Percentiles rank a stretch among this genome's conserved stretches.
These are phyloP conservation scores for Hesperophylax magnus DNA, from an alignment of 1,140 invertebrate species.

Conservation along the genomic window DNA sequence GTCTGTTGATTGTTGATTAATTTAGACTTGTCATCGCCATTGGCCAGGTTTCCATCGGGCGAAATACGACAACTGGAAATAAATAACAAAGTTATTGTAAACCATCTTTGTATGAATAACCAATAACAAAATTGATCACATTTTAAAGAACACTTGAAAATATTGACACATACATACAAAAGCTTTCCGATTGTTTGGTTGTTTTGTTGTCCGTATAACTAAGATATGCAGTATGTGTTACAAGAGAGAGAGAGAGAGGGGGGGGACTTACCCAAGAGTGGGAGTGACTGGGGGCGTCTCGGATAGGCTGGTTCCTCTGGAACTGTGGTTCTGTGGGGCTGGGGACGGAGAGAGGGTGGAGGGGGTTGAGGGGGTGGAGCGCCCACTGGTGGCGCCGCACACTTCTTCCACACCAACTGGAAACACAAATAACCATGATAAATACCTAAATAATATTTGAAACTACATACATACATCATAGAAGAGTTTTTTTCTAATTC, in stretches of 20 bases:
- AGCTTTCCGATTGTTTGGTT: too few relatives aligned
- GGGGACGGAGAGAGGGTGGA: slow-evolving; percentile 68
- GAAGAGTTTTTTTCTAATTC: too few relatives aligned
- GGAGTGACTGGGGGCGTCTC: slow-evolving; percentile 66
- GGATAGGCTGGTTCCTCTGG: slow-evolving; percentile 66
- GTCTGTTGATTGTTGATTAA: slow-evolving; percentile 84
- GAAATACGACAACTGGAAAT: slow-evolving; percentile 68
- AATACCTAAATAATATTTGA: too few relatives aligned
- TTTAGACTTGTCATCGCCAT: slow-evolving; percentile 79
- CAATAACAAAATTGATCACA: too few relatives aligned
- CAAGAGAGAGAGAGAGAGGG: too few relatives aligned
- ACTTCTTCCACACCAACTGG: slow-evolving; percentile 42
- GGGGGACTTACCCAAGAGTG: slow-evolving; percentile 63
- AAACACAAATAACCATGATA: background rate
- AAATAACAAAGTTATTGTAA: background rate
- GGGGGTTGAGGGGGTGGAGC: slow-evolving; percentile 67
- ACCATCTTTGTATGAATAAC: background rate
- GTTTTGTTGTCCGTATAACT: too few relatives aligned
- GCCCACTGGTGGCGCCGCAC: slow-evolving; percentile 60
- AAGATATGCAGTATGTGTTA: too few relatives aligned
- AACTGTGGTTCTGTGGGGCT: slow-evolving; percentile 64
- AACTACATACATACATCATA: too few relatives aligned
- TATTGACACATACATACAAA: too few relatives aligned
- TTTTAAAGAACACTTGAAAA: too few relatives aligned
- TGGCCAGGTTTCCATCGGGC: slow-evolving; percentile 65